phyloP scores from a whole-genome alignment of 2,888 invertebrate genomes.

The Cepaea hortensis region DNA sequence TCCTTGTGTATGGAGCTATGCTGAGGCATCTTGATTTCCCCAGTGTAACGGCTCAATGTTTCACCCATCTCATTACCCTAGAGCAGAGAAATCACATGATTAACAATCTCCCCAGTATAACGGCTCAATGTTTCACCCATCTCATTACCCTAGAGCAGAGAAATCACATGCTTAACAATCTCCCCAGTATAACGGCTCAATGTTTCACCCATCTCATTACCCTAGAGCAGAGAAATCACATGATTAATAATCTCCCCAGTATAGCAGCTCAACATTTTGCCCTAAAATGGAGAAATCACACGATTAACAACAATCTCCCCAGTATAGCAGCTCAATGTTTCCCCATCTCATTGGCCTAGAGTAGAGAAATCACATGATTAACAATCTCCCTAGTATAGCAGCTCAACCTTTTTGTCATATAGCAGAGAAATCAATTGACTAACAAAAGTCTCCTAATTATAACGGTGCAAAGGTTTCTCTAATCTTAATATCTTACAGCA shows the following conservation, averaged over 20 bases:
- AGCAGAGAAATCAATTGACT: no score
- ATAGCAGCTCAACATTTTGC: slow-evolving; percentile 76
- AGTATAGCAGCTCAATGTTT: neutral
- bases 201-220: slow-evolving; percentile 80
- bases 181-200: neutral
- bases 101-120: neutral
- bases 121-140: slow-evolving; percentile 67
- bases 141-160: slow-evolving; percentile 81
- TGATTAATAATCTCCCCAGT: neutral
- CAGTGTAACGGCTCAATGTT: slow-evolving; percentile 76
- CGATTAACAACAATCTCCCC: neutral
- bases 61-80: slow-evolving; percentile 85
- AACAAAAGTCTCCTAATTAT: no score
- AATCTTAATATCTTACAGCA: no score
- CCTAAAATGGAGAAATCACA: slow-evolving; percentile 73
- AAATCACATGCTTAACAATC: neutral
- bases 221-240: slow-evolving; percentile 73
- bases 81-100: slow-evolving; percentile 37
- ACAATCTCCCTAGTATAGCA: no score
- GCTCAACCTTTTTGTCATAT: neutral
- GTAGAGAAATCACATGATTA: slow-evolving; percentile 32
- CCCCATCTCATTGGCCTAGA: slow-evolving; percentile 82
- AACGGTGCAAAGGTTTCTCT: no score
- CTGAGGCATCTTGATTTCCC: slow-evolving; percentile 83
- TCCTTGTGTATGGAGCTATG: slow-evolving; percentile 89